Base-by-base conservation (phyloP, 2,888 invertebrate species). In the Pterostichus madidus region DNA sequence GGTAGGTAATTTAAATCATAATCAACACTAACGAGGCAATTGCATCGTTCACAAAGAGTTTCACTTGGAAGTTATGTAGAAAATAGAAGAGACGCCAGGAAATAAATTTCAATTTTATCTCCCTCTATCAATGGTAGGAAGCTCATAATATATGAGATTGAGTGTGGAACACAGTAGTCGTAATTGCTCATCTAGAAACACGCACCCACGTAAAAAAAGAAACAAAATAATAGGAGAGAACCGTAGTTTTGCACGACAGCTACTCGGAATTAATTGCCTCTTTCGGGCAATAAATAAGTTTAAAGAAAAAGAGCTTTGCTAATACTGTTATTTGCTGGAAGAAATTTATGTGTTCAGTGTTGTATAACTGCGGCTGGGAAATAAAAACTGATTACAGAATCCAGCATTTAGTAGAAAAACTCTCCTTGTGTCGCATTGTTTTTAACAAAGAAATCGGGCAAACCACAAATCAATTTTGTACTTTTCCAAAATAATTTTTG, bases 221-320 rank as follows among this genome's bases (percentile, higher is more conserved):
- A 75, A 32, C 52, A 75, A 61, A 59, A 78, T 59, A 78, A 78
- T 39, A 78, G 56, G 46, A 78, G 39, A 35, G 35, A 79, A 79
- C 32, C 35, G 52, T 49, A 79, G 79, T 49, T 52, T 46, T 68
- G 79, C 64, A 61, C 64, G 79, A 79, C 79, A 68, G 64, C 64
- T 79, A 44, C 44, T 44, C 79, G 46, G 32, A 79, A 79, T 79
- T 79, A 79, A 79, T 79, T 79, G 79, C 49, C 64, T 44, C 44
- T 68, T 31, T 68, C 64, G 44, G 68, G 79, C 64, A 79, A 79
- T 79, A 79, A 79, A 79, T 79, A 79, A 79, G 79, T 79, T 79
- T 79, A 79, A 52, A 79, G 79, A 79, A 79, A 79, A 79, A 79
- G 79, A 49, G 46, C 79, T 64, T 68, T 64, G 31, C 64, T 79